A percentile compares a stretch with the other conserved stretches of the same genome.
Evolutionary conservation across 1,140 invertebrate species (phyloP).

Genomic region (Oreohelix idahoensis): DNA sequence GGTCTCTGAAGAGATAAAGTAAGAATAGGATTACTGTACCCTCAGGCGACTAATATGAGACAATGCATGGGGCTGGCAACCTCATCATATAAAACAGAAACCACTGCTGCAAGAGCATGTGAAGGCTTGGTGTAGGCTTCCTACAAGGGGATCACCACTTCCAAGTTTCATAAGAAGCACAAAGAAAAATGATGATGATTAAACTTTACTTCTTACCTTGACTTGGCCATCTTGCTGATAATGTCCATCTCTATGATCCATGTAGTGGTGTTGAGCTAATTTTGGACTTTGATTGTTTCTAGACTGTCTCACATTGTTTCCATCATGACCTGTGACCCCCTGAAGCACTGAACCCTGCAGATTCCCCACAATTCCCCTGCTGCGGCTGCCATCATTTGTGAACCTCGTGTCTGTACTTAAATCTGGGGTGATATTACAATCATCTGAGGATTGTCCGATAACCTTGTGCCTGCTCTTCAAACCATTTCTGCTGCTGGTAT

Average conservation of each 20-base stretch:
- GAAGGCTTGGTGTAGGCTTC: too few species aligned
- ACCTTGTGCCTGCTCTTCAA: neutral
- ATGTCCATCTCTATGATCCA: neutral
- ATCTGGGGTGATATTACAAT: neutral
- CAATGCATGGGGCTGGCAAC: too few species aligned
- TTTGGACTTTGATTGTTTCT: neutral
- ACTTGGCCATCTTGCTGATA: neutral
- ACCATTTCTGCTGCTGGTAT: too few species aligned
- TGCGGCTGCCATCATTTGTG: neutral
- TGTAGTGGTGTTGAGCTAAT: neutral
- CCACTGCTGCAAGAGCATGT: too few species aligned
- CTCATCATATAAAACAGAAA: too few species aligned
- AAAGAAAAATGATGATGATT: neutral
- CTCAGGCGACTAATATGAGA: too few species aligned
- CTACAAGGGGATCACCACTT: too few species aligned
- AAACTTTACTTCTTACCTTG: neutral
- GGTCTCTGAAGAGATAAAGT: too few species aligned
- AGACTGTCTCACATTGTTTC: neutral
- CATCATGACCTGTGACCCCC: neutral
- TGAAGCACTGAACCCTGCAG: too few species aligned
- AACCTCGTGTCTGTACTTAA: neutral
- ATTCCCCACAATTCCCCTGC: neutral
- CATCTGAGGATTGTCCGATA: neutral
- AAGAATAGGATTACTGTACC: too few species aligned
- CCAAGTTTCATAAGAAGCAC: too few species aligned